These are phyloP conservation scores for Crotalus viridis DNA, from an alignment of 2,113 vertebrate genomes.

Conservation along the genomic window DNA sequence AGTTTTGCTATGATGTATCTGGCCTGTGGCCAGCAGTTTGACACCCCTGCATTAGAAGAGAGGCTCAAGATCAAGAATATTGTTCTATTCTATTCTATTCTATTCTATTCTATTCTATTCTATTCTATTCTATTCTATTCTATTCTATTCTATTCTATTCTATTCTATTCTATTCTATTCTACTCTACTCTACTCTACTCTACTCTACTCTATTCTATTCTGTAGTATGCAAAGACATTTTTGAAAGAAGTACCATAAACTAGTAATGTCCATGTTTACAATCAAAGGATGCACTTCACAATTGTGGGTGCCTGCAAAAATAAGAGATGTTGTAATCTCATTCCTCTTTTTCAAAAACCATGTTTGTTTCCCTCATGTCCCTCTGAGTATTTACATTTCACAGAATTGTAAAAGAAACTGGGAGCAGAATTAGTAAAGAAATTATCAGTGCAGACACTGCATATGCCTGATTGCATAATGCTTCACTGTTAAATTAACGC, in stretches of 20 bases:
- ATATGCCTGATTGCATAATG: not conserved
- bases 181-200: too few species aligned
- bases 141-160: not conserved
- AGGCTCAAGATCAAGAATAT: too few species aligned
- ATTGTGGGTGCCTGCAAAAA: not conserved
- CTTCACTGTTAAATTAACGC: not conserved
- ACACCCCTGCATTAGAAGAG: too few species aligned
- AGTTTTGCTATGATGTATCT: too few species aligned
- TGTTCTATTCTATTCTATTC: too few species aligned
- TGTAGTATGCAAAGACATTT: not conserved
- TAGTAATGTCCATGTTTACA: not conserved
- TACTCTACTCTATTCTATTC: not conserved
- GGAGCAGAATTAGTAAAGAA: not conserved
- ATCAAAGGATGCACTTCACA: not conserved
- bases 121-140: too few species aligned
- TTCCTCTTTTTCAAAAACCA: not conserved
- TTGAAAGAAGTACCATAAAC: not conserved
- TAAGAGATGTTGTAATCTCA: not conserved
- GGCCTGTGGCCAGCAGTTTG: too few species aligned
- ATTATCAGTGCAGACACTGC: not conserved
- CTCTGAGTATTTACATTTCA: not conserved
- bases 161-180: not conserved
- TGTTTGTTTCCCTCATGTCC: not conserved
- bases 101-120: too few species aligned
- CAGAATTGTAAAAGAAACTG: not conserved